Conservation (phyloP, 2,888 invertebrate genomes). For the Allophyes oxyacanthae region DNA sequence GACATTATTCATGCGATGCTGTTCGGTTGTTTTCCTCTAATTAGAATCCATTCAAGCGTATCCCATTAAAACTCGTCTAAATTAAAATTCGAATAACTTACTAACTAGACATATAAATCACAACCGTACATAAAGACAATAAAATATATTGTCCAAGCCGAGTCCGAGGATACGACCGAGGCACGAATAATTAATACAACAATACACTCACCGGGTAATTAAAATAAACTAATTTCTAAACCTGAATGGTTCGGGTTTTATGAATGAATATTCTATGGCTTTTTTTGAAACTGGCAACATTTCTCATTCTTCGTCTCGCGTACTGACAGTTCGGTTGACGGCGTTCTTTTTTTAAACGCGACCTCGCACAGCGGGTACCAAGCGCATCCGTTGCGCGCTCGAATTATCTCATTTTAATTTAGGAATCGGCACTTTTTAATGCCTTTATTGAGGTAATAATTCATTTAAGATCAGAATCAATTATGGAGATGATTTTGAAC, state of each 20-base stretch:
- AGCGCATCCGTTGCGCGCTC: slow-evolving; percentile 83
- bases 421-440: slow-evolving; percentile 71
- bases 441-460: slow-evolving; percentile 62
- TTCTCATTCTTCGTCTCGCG: slow-evolving; percentile 81
- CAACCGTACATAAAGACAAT: slow-evolving; percentile 82
- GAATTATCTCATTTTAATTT: slow-evolving; percentile 86
- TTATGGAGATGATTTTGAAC: slow-evolving; percentile 56
- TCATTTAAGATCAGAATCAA: slow-evolving; percentile 57
- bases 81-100: slow-evolving; percentile 89
- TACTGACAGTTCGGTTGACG: slow-evolving; percentile 85
- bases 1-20: slow-evolving; percentile 83
- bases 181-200: slow-evolving; percentile 85
- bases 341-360: slow-evolving; percentile 83
- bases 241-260: slow-evolving; percentile 78
- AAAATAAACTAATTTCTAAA: slow-evolving; percentile 89
- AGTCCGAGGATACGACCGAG: slow-evolving; percentile 66
- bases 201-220: slow-evolving; percentile 85
- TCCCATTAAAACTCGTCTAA: slow-evolving; percentile 88
- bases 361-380: slow-evolving; percentile 83
- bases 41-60: slow-evolving; percentile 88
- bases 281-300: slow-evolving; percentile 82
- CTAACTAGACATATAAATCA: slow-evolving; percentile 89
- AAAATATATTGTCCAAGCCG: slow-evolving; percentile 86
- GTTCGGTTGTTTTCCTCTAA: slow-evolving; percentile 86
- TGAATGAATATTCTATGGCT: slow-evolving; percentile 81